phyloP scores from a whole-genome alignment of 2,888 invertebrate species.

The Athalia circularis region DNA sequence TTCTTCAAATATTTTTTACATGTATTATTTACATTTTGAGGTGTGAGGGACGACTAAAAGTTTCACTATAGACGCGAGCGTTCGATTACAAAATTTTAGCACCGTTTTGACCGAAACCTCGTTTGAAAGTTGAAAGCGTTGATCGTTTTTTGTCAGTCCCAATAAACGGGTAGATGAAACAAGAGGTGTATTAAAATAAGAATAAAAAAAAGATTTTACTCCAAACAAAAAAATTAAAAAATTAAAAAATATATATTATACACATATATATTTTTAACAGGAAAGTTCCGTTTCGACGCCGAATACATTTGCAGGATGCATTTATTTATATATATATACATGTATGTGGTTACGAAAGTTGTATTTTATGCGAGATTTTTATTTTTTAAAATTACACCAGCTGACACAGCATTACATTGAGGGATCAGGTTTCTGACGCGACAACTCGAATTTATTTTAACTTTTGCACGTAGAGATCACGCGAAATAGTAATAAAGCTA shows the following conservation, averaged over 20 bases:
- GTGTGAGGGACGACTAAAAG: neutral
- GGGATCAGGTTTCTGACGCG: constrained; percentile 10
- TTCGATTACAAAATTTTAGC: constrained; percentile 33
- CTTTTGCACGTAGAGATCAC: constrained; percentile 6
- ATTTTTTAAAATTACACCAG: constrained; percentile 1
- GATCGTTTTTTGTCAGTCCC: constrained; percentile 24
- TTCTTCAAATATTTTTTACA: neutral
- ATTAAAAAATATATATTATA: neutral
- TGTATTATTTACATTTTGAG: neutral
- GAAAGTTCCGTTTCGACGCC: constrained; percentile 23
- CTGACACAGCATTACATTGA: neutral
- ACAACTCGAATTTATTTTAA: neutral
- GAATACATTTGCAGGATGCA: constrained; percentile 20
- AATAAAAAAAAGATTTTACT: no score
- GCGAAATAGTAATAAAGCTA: constrained; percentile 34
- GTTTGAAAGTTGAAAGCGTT: constrained; percentile 35
- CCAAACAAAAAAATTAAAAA: neutral
- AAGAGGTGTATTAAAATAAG: neutral
- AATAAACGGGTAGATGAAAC: constrained; percentile 16
- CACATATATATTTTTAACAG: neutral
- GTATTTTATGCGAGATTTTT: constrained; percentile 17
- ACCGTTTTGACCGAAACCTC: constrained; percentile 31
- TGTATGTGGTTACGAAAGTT: constrained; percentile 34
- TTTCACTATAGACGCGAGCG: constrained; percentile 8
- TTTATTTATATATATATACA: constrained; percentile 1